These are phyloP conservation scores for Peromyscus nudipes DNA, from an alignment of 2,797 vertebrate genomes.

Conservation along the genomic window DNA sequence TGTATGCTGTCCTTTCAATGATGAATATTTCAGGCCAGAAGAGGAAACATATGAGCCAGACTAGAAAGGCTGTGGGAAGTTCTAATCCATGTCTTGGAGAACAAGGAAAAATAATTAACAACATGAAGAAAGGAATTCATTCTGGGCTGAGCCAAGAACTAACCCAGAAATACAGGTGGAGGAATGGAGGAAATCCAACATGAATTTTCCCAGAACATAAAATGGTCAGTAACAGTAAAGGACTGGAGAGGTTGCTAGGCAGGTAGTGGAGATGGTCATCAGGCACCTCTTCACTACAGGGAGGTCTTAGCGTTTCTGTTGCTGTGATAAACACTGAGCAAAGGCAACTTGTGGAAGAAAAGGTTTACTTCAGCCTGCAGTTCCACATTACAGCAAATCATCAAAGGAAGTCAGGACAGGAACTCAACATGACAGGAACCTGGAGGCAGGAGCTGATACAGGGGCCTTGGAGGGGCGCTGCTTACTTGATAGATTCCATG, in stretches of 20 bases:
- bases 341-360: not conserved
- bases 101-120: not conserved
- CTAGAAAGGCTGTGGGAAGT: not conserved
- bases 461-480: too few relatives aligned
- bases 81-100: not conserved
- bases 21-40: not conserved
- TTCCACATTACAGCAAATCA: not conserved
- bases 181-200: not conserved
- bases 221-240: not conserved
- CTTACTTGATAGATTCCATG: not conserved
- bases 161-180: not conserved
- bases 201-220: not conserved
- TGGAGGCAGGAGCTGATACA: not conserved
- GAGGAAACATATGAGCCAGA: not conserved
- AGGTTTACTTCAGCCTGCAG: not conserved
- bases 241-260: not conserved
- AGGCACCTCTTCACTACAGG: not conserved
- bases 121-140: not conserved
- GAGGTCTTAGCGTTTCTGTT: not conserved
- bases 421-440: not conserved
- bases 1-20: not conserved
- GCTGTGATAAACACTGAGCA: not conserved
- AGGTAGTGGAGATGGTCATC: not conserved
- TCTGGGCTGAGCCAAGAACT: not conserved
- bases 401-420: not conserved